Conservation (phyloP, 2,888 invertebrate genomes). For the Caenorhabditis uteleia region DNA sequence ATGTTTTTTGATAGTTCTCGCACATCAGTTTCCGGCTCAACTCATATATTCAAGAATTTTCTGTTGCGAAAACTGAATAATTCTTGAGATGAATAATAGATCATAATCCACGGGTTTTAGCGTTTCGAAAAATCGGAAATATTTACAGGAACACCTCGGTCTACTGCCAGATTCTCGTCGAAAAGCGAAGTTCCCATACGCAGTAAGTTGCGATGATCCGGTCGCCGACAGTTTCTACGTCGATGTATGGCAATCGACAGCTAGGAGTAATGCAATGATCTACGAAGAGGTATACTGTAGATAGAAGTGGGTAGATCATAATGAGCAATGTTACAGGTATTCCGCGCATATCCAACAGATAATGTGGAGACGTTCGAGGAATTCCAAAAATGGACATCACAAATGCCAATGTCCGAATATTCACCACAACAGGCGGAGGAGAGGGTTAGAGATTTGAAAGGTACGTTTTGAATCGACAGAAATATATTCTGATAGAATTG, state of each 20-base stretch:
- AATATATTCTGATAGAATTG: no score
- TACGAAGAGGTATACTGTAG: conserved; percentile 79
- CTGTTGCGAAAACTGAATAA: no score
- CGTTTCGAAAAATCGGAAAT: no score
- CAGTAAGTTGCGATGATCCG: conserved; percentile 76
- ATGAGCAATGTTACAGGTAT: conserved; percentile 75
- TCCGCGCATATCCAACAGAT: conserved; percentile 88
- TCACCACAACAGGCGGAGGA: conserved; percentile 74
- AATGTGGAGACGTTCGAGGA: conserved; percentile 81
- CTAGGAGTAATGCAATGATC: conserved; percentile 83
- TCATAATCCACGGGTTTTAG: no score
- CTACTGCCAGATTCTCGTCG: conserved; percentile 72
- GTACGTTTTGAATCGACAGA: conserved; percentile 69
- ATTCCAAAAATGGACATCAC: conserved; percentile 79
- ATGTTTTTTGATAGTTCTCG: no score
- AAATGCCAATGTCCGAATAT: conserved; percentile 78
- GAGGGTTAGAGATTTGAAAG: conserved; percentile 51
- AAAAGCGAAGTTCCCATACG: conserved; percentile 49
- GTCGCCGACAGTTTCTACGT: conserved; percentile 83
- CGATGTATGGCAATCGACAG: conserved; percentile 83
- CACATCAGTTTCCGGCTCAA: no score
- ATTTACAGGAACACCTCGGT: conserved; percentile 84
- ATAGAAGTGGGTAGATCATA: neutral
- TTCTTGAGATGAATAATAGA: no score
- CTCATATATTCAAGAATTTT: no score